Evolutionary conservation across 2,797 vertebrate species (phyloP), one percentile per base, ranked within the genome.

Genomic region (Eutrigla gurnardus): DNA sequence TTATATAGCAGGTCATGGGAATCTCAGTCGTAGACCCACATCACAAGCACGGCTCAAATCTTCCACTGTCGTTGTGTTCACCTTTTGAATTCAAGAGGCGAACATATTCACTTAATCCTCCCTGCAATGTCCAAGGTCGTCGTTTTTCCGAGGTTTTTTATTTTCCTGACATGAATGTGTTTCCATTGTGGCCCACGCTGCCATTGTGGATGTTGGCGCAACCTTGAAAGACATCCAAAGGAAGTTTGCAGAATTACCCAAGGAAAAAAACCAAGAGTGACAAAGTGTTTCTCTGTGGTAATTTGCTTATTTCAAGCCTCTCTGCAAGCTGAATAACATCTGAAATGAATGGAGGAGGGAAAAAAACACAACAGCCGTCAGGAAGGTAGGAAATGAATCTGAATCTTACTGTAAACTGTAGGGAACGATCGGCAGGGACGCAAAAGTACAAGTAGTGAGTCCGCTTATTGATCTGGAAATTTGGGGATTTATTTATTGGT

Each of bases 401-500:
- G 13, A 84, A 83, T 83, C 62, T 75, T 40, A 83, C 36, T 49
- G 55, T 73, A 82, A 88, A 87, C 86, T 64, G 13, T 49, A 39
- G 8, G 40, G 75, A 73, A 68, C 47, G 17, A 82, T 75, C 39
- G 69, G 54, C 25, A 55, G 47, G 57, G 69, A 57, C 36, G 55
- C 7, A 58, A 64, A 80, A 63, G 47, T 5, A 66, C 49, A 79
- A 68, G 65, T 14, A 53, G 75, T 65, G 25, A 8, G 15, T 17
- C 58, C 7, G 58, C 53, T 78, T 46, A 75, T 62, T n/a, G 8
- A 58, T 61, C 5, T 62, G 32, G 37, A 71, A 66, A 68, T 46
- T 0, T 49, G 32, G 50, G 40, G 40, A 45, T 64, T 67, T 63
- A 54, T 77, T 77, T 35, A 50, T 25, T 25, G 63, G 59, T 2